These are phyloP conservation scores for Platypus cylindrus DNA, from an alignment of 2,888 invertebrate species.

Conservation along the genomic window DNA sequence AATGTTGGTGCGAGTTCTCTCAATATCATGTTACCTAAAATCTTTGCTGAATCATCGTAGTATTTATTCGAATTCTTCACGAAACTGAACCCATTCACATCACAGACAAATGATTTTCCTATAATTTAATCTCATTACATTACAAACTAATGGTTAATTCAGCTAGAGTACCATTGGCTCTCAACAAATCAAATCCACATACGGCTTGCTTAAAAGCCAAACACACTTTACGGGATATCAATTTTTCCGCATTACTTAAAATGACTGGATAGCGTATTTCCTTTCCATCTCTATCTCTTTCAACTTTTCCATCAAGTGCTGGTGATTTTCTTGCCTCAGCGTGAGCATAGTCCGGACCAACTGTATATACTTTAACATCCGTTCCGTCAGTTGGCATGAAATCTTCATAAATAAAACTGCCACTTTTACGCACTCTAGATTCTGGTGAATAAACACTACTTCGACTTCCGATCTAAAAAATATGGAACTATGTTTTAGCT, in stretches of 20 bases:
- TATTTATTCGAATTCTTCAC: conserved; percentile 99
- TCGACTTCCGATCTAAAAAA: conserved; percentile 79
- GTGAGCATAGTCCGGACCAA: conserved; percentile 98
- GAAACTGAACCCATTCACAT: conserved; percentile 99
- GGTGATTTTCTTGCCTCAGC: conserved; percentile 99
- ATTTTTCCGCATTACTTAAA: conserved; percentile 90
- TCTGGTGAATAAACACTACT: conserved; percentile 98
- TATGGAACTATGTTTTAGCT: too few relatives aligned
- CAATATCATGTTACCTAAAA: conserved; percentile 94
- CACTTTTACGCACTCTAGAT: conserved; percentile 89
- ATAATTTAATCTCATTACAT: conserved; percentile 1
- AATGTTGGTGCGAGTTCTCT: conserved; percentile 87
- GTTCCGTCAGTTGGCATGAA: conserved; percentile 99
- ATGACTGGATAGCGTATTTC: conserved; percentile 99
- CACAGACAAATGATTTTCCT: conserved; percentile 91
- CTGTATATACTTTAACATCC: conserved; percentile 75
- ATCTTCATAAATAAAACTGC: conserved; percentile 99
- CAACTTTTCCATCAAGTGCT: conserved; percentile 95
- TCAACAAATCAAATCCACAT: conserved; percentile 94
- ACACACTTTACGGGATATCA: conserved; percentile 95
- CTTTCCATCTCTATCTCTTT: conserved; percentile 93
- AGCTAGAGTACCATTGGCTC: conserved; percentile 90
- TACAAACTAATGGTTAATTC: too few relatives aligned
- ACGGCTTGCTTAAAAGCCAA: conserved; percentile 96
- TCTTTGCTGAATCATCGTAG: conserved; percentile 99